Base-by-base conservation (phyloP, 2,113 vertebrate genomes). In the Polyodon spathula region DNA sequence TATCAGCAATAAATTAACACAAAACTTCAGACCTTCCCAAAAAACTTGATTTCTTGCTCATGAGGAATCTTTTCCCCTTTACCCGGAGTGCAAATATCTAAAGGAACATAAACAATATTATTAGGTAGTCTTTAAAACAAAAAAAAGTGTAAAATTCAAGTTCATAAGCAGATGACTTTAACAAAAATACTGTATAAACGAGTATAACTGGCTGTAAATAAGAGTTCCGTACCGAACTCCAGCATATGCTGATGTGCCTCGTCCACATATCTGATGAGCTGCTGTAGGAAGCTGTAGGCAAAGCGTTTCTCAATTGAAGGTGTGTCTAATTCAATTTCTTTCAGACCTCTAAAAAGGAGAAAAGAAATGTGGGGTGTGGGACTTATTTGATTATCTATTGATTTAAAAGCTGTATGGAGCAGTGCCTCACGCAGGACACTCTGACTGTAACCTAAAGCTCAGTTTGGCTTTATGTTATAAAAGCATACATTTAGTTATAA, bases 31-130 rank as follows among this genome's bases (percentile, higher is more conserved):
- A 97, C 95, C 91, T 96, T 95, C 67, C 92, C 93, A 78, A 98
- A 98, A 84, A 97, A 98, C 81, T 96, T 97, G 67, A 97, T 91
- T 75, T 97, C 93, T 80, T 95, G 94, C 43, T 96, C 94, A 27
- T 97, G 89, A 46, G 90, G 89, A 72, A 92, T 87, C 48, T 85
- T 90, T 15, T 91, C 91, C 73, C 86, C 91, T 81, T 93, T 91
- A 46, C 71, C 75, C 74, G 86, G 85, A 52, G 84, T 76, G 74
- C 81, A 88, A 56, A 84, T 77, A 84, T 97, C 95, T 97, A 76
- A 48, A 8, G 46, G 1, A 8, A 54, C 41, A 6, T 9, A 6
- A n/a, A 59, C 56, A 4, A 38, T 62, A 60, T 41, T 37, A 10
- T 8, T 16, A 7, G 27, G 27, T 27, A 27, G 3, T 27, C 1